Base-by-base conservation (phyloP, 1,140 invertebrate genomes). In the Diplogasteroides magnus region DNA sequence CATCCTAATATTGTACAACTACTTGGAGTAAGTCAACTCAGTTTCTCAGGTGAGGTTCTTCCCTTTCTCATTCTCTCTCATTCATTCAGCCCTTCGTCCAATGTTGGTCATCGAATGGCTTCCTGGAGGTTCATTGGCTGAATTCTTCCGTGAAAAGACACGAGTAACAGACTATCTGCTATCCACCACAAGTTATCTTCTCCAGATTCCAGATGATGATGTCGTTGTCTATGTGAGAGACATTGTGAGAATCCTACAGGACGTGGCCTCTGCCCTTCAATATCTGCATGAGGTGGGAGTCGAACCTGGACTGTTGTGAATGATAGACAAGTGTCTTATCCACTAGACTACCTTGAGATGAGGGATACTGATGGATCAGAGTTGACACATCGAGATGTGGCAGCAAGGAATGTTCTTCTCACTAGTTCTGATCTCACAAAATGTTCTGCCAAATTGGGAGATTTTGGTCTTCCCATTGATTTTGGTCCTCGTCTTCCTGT, bases 71-170 rank as follows among this genome's bases (percentile, higher is more conserved):
- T 29, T 23, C 64, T n/a, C n/a, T 48, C 2, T 77, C 76, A 37
- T 77, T 78, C 31, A 75, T 68, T 26, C 48, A 48, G 77, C 77
- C 19, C 81, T 79, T 62, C 77, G 77, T 19, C 77, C 77, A 25
- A 79, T 79, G 77, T 81, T 79, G 48, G 77, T 79, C 0, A 81
- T 79, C 78, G 77, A 79, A 64, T 79, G 77, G 77, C 75, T 79
- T 19, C 59, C 79, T 0, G 77, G 77, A 3, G 77, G 77, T 32
- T 77, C 73, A 14, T 61, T 79, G 60, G 78, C 78, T 28, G 77
- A 79, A 31, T 79, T 69, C 68, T 79, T 79, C 59, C 60, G 77
- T 37, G 77, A 81, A 26, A 75, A 79, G 59, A 77, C 79, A 29
- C 32, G 79, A 28, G 77, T 80, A 70, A 58, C 29, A 26, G 25